Evolutionary conservation across 2,888 invertebrate species (phyloP), one percentile per base, ranked within the genome.

Genomic region (Urechis unicinctus): DNA sequence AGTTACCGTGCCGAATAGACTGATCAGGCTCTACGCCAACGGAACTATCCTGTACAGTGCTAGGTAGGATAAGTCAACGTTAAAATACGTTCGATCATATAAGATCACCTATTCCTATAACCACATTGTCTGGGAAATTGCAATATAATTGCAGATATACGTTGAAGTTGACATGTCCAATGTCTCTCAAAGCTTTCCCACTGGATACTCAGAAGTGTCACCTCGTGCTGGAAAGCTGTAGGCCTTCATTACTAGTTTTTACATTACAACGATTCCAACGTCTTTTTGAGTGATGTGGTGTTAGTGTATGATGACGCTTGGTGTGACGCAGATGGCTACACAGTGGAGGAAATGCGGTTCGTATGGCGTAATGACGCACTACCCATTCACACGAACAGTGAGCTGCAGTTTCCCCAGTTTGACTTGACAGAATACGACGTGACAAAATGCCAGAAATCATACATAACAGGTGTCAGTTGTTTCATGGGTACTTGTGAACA

Each of bases 401-500:
- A 50, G 22, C 51, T 64, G 2, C 53, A 63, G 31, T 49, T 60
- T 43, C 64, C 64, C 21, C 61, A 64, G 56, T 64, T 64, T 42
- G 55, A 45, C 17, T 51, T 64, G 42, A 50, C 56, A 24, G 52
- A 56, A 28, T 52, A 52, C 36, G 50, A 58, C 13, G 49, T 49
- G 9, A 45, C 42, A 24, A 60, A 63, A 51, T 64, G 64, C 46
- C 61, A 61, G 21, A 55, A 59, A 45, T 62, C 61, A 45, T 64
- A 64, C 52, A 64, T 62, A 47, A 55, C 61, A 41, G 64, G 64
- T 62, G 44, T n/a, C n/a, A 47, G 24, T 28, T 13, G 25, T 17
- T 9, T 17, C 28, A 3, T 53, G n/a, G n/a, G 17, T 28, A 21
- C 24, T 36, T 29, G 71, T 72, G 71, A 83, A 83, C n/a, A n/a